Percentiles rank a stretch among this genome's conserved stretches.
These are phyloP conservation scores for Drosophila merina DNA, from an alignment of 2,888 invertebrate genomes.

Conservation along the genomic window DNA sequence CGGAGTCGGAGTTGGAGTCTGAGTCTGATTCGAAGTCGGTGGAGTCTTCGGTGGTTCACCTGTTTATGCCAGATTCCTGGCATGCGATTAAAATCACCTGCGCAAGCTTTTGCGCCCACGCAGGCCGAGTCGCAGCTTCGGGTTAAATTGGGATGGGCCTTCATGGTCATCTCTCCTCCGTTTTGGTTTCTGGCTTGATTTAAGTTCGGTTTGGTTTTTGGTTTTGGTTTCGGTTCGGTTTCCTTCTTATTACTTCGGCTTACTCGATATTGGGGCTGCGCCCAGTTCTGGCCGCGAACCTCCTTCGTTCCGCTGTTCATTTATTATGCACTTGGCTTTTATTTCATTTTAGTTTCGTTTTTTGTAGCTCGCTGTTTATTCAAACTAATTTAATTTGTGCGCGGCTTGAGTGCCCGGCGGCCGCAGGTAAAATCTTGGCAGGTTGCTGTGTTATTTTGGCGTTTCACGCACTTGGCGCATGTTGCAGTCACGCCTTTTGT, in stretches of 20 bases:
- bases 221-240: slow-evolving; percentile 27
- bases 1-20: slow-evolving; percentile 19
- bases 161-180: slow-evolving; percentile 42
- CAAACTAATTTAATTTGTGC: slow-evolving; percentile 79
- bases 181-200: slow-evolving; percentile 60
- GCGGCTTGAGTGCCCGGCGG: slow-evolving; percentile 65
- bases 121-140: slow-evolving; percentile 47
- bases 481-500: slow-evolving; percentile 81
- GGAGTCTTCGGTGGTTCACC: slow-evolving; percentile 71
- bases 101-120: slow-evolving; percentile 79
- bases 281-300: slow-evolving; percentile 49
- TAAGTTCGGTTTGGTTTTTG: slow-evolving; percentile 38
- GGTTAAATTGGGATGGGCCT: slow-evolving; percentile 39
- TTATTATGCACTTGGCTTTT: slow-evolving; percentile 70
- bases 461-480: slow-evolving; percentile 80
- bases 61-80: slow-evolving; percentile 82
- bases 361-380: slow-evolving; percentile 73
- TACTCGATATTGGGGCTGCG: slow-evolving; percentile 71
- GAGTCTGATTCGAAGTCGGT: slow-evolving; percentile 18
- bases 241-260: slow-evolving; percentile 50
- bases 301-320: slow-evolving; percentile 48
- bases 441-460: slow-evolving; percentile 76
- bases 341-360: slow-evolving; percentile 43
- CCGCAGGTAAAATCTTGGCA: slow-evolving; percentile 69
- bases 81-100: slow-evolving; percentile 83